Evolutionary conservation across 2,888 invertebrate genomes (phyloP), one percentile per base, ranked within the genome.

Genomic region (Mesodorylaimus sp.): DNA sequence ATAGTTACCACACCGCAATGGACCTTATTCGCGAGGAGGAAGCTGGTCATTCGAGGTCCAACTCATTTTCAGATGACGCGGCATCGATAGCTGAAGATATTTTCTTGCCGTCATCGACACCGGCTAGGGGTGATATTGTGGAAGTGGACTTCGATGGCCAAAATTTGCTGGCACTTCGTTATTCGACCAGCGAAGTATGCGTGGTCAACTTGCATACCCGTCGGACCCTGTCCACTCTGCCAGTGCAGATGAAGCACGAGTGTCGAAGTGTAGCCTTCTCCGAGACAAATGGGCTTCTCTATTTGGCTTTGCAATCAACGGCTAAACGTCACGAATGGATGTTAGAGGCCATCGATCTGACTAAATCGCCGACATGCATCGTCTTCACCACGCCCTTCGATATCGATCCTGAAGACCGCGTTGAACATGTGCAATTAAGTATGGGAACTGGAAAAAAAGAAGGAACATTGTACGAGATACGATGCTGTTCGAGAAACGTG

Each of bases 401-500:
- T 37, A 39, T 52, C 28, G 52, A 52, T 21, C 52, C 52, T 2
- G 52, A 52, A 37, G 52, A 52, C 29, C 29, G 27, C 27, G 46
- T 52, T 2, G 29, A 46, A 13, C 3, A 23, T 24, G 21, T 51
- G 3, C 2, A 42, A 13, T 2, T 51, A 27, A 5, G 25, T n/a
- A 13, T 21, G 45, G 32, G 19, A 23, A 37, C 5, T 19, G 39
- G 10, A 7, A n/a, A 45, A 19, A 25, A 3, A 3, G 27, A 16
- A 2, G 23, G 21, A 13, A 2, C 26, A 7, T 10, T 52, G 16
- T 52, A 45, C 39, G 39, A 52, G 29, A 16, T 52, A 26, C 52
- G 52, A 21, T 26, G 25, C 10, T 50, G 50, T 29, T 36, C 24
- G 7, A 23, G 29, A 3, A 25, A 41, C 26, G 52, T 52, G 24